Percentiles rank a stretch among this genome's conserved stretches.
These are phyloP conservation scores for Serripes groenlandicus DNA, from an alignment of 2,888 invertebrate species.

Conservation along the genomic window DNA sequence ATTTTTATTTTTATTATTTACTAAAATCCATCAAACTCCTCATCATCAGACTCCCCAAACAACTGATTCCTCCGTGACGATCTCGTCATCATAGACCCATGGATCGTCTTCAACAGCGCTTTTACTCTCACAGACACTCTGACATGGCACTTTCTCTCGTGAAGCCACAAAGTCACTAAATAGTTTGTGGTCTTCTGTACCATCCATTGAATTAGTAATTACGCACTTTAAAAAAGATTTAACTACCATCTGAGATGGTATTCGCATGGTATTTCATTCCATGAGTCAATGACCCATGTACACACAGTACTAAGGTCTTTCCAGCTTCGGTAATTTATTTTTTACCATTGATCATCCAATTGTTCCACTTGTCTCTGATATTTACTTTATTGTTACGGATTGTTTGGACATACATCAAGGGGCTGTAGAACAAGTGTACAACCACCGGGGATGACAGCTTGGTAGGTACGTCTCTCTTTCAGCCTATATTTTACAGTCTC, in stretches of 20 bases:
- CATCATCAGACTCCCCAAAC: too few species aligned
- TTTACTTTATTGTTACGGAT: slow-evolving; percentile 46
- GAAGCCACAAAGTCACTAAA: slow-evolving; percentile 12
- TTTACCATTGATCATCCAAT: slow-evolving; percentile 33
- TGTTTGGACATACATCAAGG: slow-evolving; percentile 50
- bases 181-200: slow-evolving; percentile 32
- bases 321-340: slow-evolving; percentile 28
- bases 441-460: slow-evolving; percentile 36
- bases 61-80: too few species aligned
- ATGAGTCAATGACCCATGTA: slow-evolving; percentile 21
- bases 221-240: slow-evolving; percentile 37
- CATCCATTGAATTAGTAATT: slow-evolving; percentile 40
- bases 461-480: too few species aligned
- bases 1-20: too few species aligned
- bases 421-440: slow-evolving; percentile 44
- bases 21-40: too few species aligned
- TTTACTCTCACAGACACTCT: too few species aligned
- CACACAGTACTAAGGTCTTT: slow-evolving; percentile 25
- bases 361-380: slow-evolving; percentile 31
- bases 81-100: too few species aligned
- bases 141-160: too few species aligned
- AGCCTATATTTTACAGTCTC: slow-evolving; percentile 8
- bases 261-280: slow-evolving; percentile 17
- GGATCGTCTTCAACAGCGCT: too few species aligned
- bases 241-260: slow-evolving; percentile 23